phyloP scores from a whole-genome alignment of 2,888 invertebrate genomes.

The Liposcelis brunnea region DNA sequence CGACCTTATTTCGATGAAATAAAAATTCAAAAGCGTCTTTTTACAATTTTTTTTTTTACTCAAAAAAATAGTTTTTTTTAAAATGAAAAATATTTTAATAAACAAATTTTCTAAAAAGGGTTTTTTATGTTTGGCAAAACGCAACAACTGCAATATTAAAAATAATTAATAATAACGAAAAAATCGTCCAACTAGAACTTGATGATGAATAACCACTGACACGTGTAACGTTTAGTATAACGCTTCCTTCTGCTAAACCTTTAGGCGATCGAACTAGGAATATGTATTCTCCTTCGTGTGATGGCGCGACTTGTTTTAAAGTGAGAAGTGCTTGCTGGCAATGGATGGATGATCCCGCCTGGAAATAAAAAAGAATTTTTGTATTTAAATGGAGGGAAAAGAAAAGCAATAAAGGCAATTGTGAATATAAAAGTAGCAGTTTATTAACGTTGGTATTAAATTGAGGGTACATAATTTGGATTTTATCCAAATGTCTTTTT shows the following conservation, averaged over 20 bases:
- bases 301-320: constrained; percentile 35
- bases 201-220: constrained; percentile 5
- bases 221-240: constrained; percentile 40
- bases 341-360: constrained; percentile 37
- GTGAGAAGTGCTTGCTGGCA: constrained; percentile 41
- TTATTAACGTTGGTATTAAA: background rate
- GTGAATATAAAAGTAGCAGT: constrained; percentile 4
- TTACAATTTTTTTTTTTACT: too few species aligned
- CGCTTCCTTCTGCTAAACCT: constrained; percentile 42
- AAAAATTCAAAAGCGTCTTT: too few species aligned
- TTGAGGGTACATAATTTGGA: too few species aligned
- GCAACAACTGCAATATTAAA: too few species aligned
- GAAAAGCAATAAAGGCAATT: background rate
- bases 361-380: constrained; percentile 18
- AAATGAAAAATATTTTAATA: too few species aligned
- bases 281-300: constrained; percentile 44
- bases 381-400: background rate
- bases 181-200: too few species aligned
- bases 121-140: too few species aligned
- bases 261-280: constrained; percentile 42
- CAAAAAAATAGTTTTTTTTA: too few species aligned
- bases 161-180: too few species aligned
- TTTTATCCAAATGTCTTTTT: too few species aligned
- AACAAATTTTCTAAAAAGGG: too few species aligned
- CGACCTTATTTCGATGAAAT: too few species aligned